phyloP scores from a whole-genome alignment of 2,888 invertebrate species.

The Pollenia griseotomentosa region DNA sequence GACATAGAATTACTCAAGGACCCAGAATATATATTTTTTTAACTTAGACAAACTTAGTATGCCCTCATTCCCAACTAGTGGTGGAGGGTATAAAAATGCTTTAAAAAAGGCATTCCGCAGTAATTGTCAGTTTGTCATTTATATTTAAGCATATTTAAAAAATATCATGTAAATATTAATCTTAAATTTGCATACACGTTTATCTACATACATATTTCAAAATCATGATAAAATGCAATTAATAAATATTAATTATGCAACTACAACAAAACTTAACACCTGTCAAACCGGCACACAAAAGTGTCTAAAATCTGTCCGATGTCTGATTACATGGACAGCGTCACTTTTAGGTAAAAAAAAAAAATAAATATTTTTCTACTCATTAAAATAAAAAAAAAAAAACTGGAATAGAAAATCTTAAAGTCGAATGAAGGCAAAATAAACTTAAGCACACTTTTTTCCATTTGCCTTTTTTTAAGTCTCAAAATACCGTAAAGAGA shows the following conservation, averaged over 20 bases:
- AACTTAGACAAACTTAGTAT: too few species aligned
- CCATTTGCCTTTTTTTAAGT: background rate
- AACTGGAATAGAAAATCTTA: slow-evolving; percentile 34
- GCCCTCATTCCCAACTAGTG: too few species aligned
- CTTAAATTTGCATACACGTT: background rate
- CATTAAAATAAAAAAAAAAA: background rate
- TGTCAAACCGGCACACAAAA: slow-evolving; percentile 31
- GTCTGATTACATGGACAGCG: slow-evolving; percentile 22
- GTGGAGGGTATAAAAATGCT: too few species aligned
- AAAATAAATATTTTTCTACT: background rate
- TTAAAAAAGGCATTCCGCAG: too few species aligned
- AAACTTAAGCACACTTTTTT: background rate
- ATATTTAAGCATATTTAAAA: slow-evolving; percentile 3
- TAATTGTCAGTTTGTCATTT: background rate
- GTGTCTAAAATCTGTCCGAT: slow-evolving; percentile 23
- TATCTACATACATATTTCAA: background rate
- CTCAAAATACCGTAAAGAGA: slow-evolving; percentile 14
- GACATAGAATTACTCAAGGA: too few species aligned
- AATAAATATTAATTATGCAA: slow-evolving; percentile 14
- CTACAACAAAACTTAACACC: slow-evolving; percentile 39
- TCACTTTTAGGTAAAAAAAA: slow-evolving; percentile 2
- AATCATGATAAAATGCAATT: slow-evolving; percentile 12
- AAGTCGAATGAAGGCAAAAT: slow-evolving; percentile 27
- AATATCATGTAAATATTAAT: background rate
- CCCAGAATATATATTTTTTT: too few species aligned